These are phyloP conservation scores for Melanostoma scalare DNA, from an alignment of 2,888 invertebrate genomes.

Conservation along the genomic window DNA sequence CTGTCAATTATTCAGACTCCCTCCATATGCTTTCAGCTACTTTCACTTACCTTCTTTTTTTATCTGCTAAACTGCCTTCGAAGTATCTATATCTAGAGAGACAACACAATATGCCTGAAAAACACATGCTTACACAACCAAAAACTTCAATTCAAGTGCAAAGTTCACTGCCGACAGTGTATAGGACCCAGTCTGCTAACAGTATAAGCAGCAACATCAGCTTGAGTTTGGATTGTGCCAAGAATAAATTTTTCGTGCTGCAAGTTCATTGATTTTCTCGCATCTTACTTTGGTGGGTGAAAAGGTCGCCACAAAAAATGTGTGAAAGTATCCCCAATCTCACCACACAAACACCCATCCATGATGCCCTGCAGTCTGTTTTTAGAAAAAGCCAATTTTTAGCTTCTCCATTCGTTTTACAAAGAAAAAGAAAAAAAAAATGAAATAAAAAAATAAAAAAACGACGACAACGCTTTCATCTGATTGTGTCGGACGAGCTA, in stretches of 20 bases:
- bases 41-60: conserved; percentile 52
- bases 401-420: conserved; percentile 24
- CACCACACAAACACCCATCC: conserved; percentile 2
- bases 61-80: conserved; percentile 4
- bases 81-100: conserved; percentile 46
- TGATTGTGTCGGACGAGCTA: conserved; percentile 42
- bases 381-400: conserved; percentile 59
- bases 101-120: conserved; percentile 65
- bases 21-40: conserved; percentile 64
- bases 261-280: conserved; percentile 73
- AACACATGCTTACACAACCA: conserved; percentile 68
- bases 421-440: conserved; percentile 25
- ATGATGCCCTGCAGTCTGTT: conserved; percentile 60
- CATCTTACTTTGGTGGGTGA: conserved; percentile 60
- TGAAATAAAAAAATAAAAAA: conserved; percentile 26
- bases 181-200: conserved; percentile 23
- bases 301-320: conserved; percentile 55
- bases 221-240: conserved; percentile 66
- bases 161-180: conserved; percentile 65
- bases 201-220: conserved; percentile 28
- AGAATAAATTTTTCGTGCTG: conserved; percentile 62
- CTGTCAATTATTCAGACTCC: conserved; percentile 50
- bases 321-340: conserved; percentile 16
- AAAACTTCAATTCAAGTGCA: conserved; percentile 68
- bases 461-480: conserved; percentile 38